Evolutionary conservation across 2,888 invertebrate genomes (phyloP), one percentile per base, ranked within the genome.

Genomic region (Latheticus oryzae): DNA sequence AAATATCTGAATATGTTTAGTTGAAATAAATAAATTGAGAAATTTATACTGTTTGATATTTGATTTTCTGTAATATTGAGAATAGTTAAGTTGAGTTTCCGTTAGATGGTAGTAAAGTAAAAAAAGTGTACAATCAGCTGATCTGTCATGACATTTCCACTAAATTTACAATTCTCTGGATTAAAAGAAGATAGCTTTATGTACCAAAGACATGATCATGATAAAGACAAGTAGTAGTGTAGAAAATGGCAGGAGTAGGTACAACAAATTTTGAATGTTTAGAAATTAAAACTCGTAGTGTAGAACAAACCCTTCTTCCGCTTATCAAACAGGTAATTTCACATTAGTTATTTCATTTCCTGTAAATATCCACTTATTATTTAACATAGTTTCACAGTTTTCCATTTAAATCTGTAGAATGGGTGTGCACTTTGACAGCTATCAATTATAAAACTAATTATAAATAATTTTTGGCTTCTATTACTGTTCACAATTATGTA

Each of bases 221-320:
- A 73, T 40, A 65, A 66, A 65, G 72, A 73, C 63, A 62, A 57
- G 12, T 61, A 72, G 72, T 74, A 73, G 78, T 76, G 77, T 78
- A 78, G 78, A 79, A 81, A 81, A 82, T 82, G 82, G 82, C 82
- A 81, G 82, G 79, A 78, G 80, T 81, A 80, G 81, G 80, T 78
- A 78, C 80, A 78, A 79, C 81, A 79, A 82, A 82, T 76, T 80
- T 78, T 79, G 81, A 81, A 76, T 80, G 79, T 79, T 80, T 92
- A 80, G 92, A 93, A 84, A 94, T 95, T 79, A 90, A 91, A 82
- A 95, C 94, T 74, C 91, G 90, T 85, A 94, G 94, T 81, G 91
- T 95, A 82, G 95, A 95, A 84, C 91, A 91, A 83, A 94, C 94
- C 71, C 87, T 95, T 74, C 89, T 95, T 78, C 95, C 95, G 72